Evolutionary conservation across 1,140 invertebrate genomes (phyloP).

Genomic region (Rhopalosiphum padi): DNA sequence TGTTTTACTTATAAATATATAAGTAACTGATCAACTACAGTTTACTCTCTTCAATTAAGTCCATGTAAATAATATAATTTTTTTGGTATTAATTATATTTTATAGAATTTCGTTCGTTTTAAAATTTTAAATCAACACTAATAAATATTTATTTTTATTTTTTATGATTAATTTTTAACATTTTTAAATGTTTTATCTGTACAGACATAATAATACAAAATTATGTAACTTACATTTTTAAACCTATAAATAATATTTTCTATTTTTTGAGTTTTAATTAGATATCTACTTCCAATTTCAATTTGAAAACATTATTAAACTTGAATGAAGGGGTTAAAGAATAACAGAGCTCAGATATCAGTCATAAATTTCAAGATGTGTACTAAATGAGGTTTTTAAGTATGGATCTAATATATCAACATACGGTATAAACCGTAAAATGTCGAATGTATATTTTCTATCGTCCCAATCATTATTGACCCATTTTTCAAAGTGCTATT

Average conservation of each 20-base stretch:
- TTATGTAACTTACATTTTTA: neutral
- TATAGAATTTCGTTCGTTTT: neutral
- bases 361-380: neutral
- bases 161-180: neutral
- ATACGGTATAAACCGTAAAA: neutral
- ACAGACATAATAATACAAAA: neutral
- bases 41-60: neutral
- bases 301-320: neutral
- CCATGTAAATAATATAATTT: neutral
- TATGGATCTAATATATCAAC: neutral
- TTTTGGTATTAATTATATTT: neutral
- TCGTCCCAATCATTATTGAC: neutral
- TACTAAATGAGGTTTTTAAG: neutral
- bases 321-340: neutral
- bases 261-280: neutral
- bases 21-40: neutral
- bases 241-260: neutral
- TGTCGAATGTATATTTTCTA: neutral
- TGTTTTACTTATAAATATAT: neutral
- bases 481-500: neutral
- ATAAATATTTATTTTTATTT: neutral
- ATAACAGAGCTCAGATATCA: neutral
- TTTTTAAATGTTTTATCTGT: neutral
- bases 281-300: neutral
- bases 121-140: neutral